These are phyloP conservation scores for Blomia tropicalis DNA, from an alignment of 2,888 invertebrate genomes.

Conservation along the genomic window DNA sequence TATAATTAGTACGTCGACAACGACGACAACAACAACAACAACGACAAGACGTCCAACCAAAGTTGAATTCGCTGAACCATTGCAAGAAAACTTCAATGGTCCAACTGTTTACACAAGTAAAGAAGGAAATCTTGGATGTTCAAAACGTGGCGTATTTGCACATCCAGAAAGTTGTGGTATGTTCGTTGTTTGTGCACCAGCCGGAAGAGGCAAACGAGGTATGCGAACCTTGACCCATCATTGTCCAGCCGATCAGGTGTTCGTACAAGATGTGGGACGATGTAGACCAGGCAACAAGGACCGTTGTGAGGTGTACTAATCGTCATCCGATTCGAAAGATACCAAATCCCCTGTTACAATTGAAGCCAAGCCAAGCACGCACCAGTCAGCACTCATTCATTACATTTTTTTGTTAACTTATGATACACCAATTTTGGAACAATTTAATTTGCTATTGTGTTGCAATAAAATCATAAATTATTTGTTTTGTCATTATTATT, in stretches of 20 bases:
- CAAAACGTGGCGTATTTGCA: constrained; percentile 76
- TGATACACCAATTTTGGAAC: too few species aligned
- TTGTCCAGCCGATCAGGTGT: constrained; percentile 31
- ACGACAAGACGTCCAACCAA: constrained; percentile 23
- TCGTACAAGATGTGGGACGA: constrained; percentile 30
- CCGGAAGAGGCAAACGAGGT: constrained; percentile 25
- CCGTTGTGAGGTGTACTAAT: constrained; percentile 26
- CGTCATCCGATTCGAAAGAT: background rate
- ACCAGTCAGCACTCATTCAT: background rate
- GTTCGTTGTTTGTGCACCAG: constrained; percentile 65
- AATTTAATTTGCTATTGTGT: too few species aligned
- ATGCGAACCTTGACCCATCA: constrained; percentile 29
- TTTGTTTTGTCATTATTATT: too few species aligned
- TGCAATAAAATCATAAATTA: too few species aligned
- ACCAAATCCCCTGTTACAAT: background rate
- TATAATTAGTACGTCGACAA: constrained; percentile 2
- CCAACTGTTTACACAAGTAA: constrained; percentile 39
- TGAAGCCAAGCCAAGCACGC: constrained; percentile 1
- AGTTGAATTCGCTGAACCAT: constrained; percentile 22
- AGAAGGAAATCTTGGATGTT: constrained; percentile 61
- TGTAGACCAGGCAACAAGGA: constrained; percentile 30
- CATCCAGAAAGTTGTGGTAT: constrained; percentile 77
- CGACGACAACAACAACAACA: constrained; percentile 24
- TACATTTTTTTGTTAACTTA: background rate
- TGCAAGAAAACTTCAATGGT: constrained; percentile 24